These are phyloP conservation scores for Eudyptes chrysolophus DNA, from an alignment of 2,113 vertebrate genomes.

Conservation along the genomic window DNA sequence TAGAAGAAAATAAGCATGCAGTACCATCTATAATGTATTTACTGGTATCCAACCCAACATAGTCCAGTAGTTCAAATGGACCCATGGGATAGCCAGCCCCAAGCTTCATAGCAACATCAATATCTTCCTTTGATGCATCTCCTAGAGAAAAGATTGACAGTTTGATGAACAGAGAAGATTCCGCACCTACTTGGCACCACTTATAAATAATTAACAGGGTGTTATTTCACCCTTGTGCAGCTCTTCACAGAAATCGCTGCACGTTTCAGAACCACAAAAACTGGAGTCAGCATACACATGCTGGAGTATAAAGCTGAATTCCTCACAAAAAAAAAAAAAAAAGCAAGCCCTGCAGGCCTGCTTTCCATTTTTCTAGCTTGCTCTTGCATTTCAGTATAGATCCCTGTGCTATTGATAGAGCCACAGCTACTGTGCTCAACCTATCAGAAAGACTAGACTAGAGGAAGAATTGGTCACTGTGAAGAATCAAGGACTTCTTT, in stretches of 20 bases:
- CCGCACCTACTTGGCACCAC: neutral
- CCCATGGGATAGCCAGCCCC: constrained; percentile 97
- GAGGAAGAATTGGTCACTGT: neutral
- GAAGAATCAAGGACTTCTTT: neutral
- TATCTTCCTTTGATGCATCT: constrained; percentile 96
- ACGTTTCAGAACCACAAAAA: constrained; percentile 16
- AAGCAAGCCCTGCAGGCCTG: neutral
- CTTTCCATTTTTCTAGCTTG: neutral
- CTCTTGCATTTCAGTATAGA: neutral
- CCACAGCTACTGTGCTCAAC: neutral
- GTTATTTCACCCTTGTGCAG: constrained; percentile 30
- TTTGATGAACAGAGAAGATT: constrained; percentile 53
- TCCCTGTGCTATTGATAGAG: neutral
- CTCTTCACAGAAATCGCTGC: constrained; percentile 37
- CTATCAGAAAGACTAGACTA: neutral
- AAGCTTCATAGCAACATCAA: constrained; percentile 94
- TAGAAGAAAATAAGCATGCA: neutral
- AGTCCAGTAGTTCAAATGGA: constrained; percentile 94
- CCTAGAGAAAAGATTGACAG: constrained; percentile 77
- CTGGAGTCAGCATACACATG: neutral
- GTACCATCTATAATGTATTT: constrained; percentile 96
- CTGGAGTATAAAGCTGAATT: neutral
- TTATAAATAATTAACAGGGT: constrained; percentile 51
- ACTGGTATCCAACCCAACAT: constrained; percentile 91
- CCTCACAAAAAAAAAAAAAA: neutral